Evolutionary conservation across 2,113 vertebrate species (phyloP), one percentile per base, ranked within the genome.

Genomic region (Fregata magnificens): DNA sequence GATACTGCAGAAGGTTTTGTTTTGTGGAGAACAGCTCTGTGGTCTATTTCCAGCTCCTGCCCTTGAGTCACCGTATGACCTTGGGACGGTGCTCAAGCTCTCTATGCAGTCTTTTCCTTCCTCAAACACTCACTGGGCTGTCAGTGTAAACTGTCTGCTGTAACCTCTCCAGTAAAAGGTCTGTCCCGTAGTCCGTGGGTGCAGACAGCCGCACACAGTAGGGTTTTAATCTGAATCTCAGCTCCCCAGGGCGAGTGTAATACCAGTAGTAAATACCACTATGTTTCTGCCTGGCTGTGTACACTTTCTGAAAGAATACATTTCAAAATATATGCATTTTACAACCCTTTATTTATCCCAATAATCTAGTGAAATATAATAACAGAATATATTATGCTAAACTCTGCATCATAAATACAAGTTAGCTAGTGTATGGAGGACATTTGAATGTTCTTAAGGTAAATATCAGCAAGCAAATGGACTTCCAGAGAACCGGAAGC

Each of bases 191-290:
- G 16, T 20, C 12, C 49, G 31, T 63, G 71, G 14, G 21, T 53
- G n/a, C 34, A 56, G 22, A 21, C 11, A 71, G 17, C 22, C 40
- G 38, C 7, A 10, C 15, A 56, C 17, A 50, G 18, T 4, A n/a
- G 7, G 20, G 19, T 17, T 65, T 70, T 52, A 59, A 7, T 36
- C 13, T 28, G 28, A 53, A 52, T 25, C 25, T 65, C 24, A 44
- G 13, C 40, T 73, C 17, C 14, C 24, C 34, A 44, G 20, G 13
- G 8, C 0, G 1, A 62, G 34, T 1, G 1, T 6, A 42, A 29
- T 22, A 40, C 20, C 12, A 17, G 8, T 1, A 44, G 28, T 38
- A 42, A 67, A 28, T 1, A 34, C 13, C 32, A 40, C 7, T 11
- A 6, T 14, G 9, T 55, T 84, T 50, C 26, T 72, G 5, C 13